A percentile compares a stretch with the other conserved stretches of the same genome.
Conservation (phyloP, 23 tunicate genomes). For the Styela plicata region DNA sequence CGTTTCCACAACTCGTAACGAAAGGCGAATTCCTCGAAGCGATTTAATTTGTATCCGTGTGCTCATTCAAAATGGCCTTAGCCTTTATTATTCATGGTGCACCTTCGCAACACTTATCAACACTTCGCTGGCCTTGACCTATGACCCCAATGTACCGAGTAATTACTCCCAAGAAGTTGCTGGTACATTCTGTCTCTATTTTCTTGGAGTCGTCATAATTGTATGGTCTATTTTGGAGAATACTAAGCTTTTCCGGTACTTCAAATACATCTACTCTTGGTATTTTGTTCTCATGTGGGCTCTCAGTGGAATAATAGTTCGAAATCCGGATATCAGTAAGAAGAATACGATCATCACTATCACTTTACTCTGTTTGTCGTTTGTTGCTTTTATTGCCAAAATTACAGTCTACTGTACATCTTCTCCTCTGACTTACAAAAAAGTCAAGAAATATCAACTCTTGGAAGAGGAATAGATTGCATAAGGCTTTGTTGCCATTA, state of each 20-base stretch:
- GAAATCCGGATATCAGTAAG: constrained; percentile 9
- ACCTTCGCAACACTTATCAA: constrained; percentile 10
- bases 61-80: constrained; percentile 23
- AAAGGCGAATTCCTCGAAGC: background rate
- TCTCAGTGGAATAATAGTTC: constrained; percentile 10
- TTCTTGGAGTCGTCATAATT: constrained; percentile 8
- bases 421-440: background rate
- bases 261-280: constrained; percentile 19
- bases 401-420: constrained; percentile 1
- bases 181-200: constrained; percentile 6
- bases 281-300: constrained; percentile 26
- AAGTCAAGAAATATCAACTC: constrained; percentile 14
- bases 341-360: constrained; percentile 20
- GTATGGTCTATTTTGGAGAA: constrained; percentile 12
- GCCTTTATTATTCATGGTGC: constrained; percentile 21
- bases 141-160: constrained; percentile 24
- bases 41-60: constrained; percentile 32
- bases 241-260: background rate
- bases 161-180: constrained; percentile 11
- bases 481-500: too few species aligned
- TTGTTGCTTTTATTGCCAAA: constrained; percentile 21
- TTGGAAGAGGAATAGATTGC: constrained; percentile 12
- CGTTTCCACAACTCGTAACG: background rate
- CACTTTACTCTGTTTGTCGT: constrained; percentile 8
- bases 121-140: constrained; percentile 24